Evolutionary conservation across 2,888 invertebrate genomes (phyloP), one percentile per base, ranked within the genome.

Genomic region (Pseudoips prasinana): DNA sequence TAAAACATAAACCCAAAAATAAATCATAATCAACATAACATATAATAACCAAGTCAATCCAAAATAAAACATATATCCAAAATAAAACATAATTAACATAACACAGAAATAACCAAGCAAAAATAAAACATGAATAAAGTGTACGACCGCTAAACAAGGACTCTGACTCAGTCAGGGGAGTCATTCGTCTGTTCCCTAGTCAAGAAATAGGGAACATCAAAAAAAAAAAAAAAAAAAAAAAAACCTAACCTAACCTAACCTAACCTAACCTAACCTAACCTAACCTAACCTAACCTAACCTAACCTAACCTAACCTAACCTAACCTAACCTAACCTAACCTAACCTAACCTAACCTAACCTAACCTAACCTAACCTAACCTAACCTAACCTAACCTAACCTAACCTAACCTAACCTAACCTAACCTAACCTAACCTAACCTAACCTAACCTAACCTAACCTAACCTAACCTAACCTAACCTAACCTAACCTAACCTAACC

Each of bases 301-400:
- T 33, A 41, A 36, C 41, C 41, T 41, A 42, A 42, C 41, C 36
- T 37, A 36, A 41, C 35, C 41, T 33, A 41, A 42, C 41, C 41
- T 37, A 42, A 33, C 37, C 37, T 37, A 37, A 33, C 41, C 37
- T 30, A 42, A 29, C 39, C 44, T 39, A 44, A 39, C 44, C 44
- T 39, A 44, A 39, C 43, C 43, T 39, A 44, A 39, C 43, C 39
- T 36, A 44, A 39, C 43, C 43, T 39, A 39, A 40, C 40, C 45
- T 45, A 40, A 40, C 40, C 45, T 45, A 45, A 45, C 40, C 45
- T 40, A 38, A 45, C 45, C 37, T 38, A 39, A 39, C 43, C 43
- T 39, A 44, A 39, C 39, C 39, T 39, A 44, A 44, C 39, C 39
- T 35, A 36, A 43, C 34, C 40, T 32, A 32, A 40, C 32, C 35